Percentiles rank a stretch among this genome's conserved stretches.
Conservation (phyloP, 1,140 invertebrate genomes). For the Drosophila quadrilineata region DNA sequence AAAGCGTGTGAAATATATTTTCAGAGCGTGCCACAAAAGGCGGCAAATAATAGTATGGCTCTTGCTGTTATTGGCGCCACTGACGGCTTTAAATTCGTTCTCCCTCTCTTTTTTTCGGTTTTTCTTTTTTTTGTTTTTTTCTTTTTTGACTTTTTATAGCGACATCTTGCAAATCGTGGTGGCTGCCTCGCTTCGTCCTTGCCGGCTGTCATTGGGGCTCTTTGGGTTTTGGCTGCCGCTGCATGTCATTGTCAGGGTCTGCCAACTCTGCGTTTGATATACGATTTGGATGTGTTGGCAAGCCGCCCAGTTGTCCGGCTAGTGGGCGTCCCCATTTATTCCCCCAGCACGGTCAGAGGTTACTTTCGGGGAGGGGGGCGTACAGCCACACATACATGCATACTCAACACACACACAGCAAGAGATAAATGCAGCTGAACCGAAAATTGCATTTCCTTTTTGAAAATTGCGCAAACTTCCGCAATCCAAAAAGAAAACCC, state of each 20-base stretch:
- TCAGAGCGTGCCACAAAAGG: constrained; percentile 64
- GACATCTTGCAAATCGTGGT: constrained; percentile 1
- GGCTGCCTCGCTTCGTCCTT: constrained; percentile 30
- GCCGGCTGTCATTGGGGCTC: too few relatives aligned
- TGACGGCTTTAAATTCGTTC: constrained; percentile 40
- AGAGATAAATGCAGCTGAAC: constrained; percentile 76
- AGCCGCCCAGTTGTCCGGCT: constrained; percentile 54
- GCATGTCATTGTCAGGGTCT: constrained; percentile 73
- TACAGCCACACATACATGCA: too few relatives aligned
- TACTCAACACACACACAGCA: too few relatives aligned
- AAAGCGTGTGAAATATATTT: constrained; percentile 68
- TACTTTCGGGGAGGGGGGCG: too few relatives aligned
- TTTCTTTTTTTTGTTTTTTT: too few relatives aligned
- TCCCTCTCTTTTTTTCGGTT: too few relatives aligned
- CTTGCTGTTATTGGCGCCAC: constrained; percentile 22
- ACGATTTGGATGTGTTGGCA: constrained; percentile 77
- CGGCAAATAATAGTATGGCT: constrained; percentile 39
- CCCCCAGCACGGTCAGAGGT: too few relatives aligned
- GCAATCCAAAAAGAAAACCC: constrained; percentile 28
- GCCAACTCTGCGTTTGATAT: constrained; percentile 75
- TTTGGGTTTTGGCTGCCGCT: constrained; percentile 57
- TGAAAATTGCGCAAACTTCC: constrained; percentile 75
- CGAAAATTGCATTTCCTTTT: constrained; percentile 76
- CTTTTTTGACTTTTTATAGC: neutral
- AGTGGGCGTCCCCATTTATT: constrained; percentile 2